phyloP scores from a whole-genome alignment of 2,888 invertebrate species.

The Beris morrisii region DNA sequence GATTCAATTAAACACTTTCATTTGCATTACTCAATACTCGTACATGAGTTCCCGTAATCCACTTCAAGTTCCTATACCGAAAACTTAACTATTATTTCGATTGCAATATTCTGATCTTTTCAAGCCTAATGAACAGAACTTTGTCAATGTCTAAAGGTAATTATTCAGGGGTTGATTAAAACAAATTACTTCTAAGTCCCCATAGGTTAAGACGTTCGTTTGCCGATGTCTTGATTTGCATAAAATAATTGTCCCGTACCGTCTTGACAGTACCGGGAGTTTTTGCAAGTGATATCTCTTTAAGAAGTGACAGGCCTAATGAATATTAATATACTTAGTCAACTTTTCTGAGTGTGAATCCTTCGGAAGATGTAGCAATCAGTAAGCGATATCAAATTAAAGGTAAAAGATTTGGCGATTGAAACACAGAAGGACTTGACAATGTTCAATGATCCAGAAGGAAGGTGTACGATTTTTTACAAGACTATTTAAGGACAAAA shows the following conservation, averaged over 20 bases:
- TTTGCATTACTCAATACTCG: too few species aligned
- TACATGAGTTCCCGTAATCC: too few species aligned
- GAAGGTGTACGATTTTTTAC: too few species aligned
- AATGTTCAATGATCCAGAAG: too few species aligned
- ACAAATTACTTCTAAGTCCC: slow-evolving; percentile 38
- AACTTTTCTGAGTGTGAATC: slow-evolving; percentile 18
- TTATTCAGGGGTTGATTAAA: slow-evolving; percentile 39
- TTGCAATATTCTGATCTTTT: slow-evolving; percentile 7
- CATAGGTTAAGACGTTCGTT: slow-evolving; percentile 32
- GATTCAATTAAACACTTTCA: too few species aligned
- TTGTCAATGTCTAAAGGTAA: slow-evolving; percentile 39
- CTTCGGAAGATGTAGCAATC: slow-evolving; percentile 18
- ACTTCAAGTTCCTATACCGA: too few species aligned
- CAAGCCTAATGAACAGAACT: slow-evolving; percentile 36
- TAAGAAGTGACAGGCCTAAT: slow-evolving; percentile 26
- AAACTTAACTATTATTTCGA: not conserved
- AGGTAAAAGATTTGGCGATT: too few species aligned
- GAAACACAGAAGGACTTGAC: too few species aligned
- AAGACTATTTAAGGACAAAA: too few species aligned
- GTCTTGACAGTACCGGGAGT: slow-evolving; percentile 26
- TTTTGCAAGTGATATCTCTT: slow-evolving; percentile 34
- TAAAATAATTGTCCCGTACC: slow-evolving; percentile 38
- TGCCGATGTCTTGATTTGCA: slow-evolving; percentile 35
- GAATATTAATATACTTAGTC: slow-evolving; percentile 26
- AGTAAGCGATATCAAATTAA: slow-evolving; percentile 8